These are phyloP conservation scores for Abrostola triplasia DNA, from an alignment of 2,888 invertebrate species.

Conservation along the genomic window DNA sequence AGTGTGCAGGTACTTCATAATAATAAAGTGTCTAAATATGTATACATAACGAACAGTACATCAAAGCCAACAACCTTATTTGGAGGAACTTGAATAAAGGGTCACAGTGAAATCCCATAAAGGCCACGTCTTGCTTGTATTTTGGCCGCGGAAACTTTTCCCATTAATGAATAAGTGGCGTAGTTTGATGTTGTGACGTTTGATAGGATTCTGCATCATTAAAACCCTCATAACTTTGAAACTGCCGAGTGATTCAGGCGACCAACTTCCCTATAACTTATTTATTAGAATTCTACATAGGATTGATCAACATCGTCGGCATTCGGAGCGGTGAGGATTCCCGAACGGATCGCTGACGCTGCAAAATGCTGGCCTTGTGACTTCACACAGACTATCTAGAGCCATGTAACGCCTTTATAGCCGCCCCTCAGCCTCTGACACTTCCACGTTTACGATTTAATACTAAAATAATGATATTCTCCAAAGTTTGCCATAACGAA, in stretches of 20 bases:
- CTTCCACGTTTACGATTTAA: conserved; percentile 43
- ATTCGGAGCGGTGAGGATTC: conserved; percentile 19
- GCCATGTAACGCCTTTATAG: conserved; percentile 27
- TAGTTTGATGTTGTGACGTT: conserved; percentile 56
- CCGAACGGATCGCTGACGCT: conserved; percentile 31
- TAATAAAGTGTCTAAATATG: not conserved
- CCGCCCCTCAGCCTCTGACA: conserved; percentile 18
- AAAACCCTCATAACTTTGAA: conserved; percentile 57
- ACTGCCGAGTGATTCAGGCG: conserved; percentile 40
- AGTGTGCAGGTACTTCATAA: too few relatives aligned
- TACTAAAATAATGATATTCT: conserved; percentile 47
- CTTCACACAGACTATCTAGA: conserved; percentile 16
- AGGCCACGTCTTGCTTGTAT: conserved; percentile 35
- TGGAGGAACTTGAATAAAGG: conserved; percentile 14
- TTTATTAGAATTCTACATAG: conserved; percentile 52
- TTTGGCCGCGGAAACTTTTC: conserved; percentile 47
- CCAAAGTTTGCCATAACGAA: conserved; percentile 46
- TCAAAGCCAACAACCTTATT: conserved; percentile 5
- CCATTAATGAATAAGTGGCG: conserved; percentile 54
- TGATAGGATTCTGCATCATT: conserved; percentile 59
- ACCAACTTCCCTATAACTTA: conserved; percentile 51
- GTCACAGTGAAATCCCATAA: conserved; percentile 27
- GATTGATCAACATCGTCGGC: conserved; percentile 41
- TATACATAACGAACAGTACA: conserved; percentile 1
- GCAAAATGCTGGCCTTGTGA: conserved; percentile 12